phyloP scores from a whole-genome alignment of 2,113 vertebrate genomes.

The Turnix velox region DNA sequence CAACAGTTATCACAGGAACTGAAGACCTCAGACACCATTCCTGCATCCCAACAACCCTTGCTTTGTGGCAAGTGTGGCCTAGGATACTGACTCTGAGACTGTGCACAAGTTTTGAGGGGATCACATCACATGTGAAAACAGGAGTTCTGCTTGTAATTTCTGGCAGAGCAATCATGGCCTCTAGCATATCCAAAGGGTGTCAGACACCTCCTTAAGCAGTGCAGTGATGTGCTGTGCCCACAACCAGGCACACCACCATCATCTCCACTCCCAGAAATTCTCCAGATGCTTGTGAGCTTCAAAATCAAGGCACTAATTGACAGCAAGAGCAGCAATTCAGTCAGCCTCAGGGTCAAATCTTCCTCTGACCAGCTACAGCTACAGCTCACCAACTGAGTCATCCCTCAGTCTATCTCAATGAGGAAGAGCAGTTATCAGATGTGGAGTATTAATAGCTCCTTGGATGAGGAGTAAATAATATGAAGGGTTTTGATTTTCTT shows the following conservation, averaged over 20 bases:
- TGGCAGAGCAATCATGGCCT: accelerated
- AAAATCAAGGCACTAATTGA: background rate
- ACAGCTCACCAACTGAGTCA: background rate
- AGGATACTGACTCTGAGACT: background rate
- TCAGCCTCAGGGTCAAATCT: background rate
- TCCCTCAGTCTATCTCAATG: accelerated
- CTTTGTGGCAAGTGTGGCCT: background rate
- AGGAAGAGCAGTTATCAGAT: background rate
- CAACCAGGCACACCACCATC: background rate
- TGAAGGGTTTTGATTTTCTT: background rate
- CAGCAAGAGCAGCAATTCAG: background rate
- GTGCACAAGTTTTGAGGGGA: background rate
- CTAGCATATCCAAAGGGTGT: background rate
- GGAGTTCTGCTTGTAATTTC: background rate
- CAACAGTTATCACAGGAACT: background rate
- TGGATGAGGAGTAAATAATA: background rate
- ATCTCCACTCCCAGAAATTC: background rate
- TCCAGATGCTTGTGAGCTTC: background rate
- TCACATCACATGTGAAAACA: background rate
- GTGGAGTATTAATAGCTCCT: background rate
- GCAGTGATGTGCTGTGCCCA: accelerated
- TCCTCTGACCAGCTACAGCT: background rate
- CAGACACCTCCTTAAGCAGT: background rate
- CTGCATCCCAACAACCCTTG: background rate
- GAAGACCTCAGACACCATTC: background rate